Evolutionary conservation across 2,888 invertebrate genomes (phyloP).

Genomic region (Ellobium chinense): DNA sequence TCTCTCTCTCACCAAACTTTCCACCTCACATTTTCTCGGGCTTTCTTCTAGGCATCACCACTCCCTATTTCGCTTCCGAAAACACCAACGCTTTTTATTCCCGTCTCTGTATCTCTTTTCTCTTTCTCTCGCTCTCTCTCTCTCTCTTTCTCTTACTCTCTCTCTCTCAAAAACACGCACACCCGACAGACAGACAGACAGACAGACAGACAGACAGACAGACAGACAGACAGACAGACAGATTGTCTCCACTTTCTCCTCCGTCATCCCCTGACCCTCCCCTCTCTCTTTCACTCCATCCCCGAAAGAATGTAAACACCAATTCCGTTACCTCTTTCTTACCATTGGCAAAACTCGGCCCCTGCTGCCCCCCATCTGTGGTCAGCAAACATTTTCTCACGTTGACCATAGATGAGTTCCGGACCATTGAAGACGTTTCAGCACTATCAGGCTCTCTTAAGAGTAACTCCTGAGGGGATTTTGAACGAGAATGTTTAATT

Average conservation of each 20-base stretch:
- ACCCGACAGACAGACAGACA: not conserved
- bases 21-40: too few relatives aligned
- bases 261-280: not conserved
- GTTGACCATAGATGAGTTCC: slow-evolving; percentile 70
- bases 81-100: too few relatives aligned
- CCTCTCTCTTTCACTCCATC: not conserved
- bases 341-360: slow-evolving; percentile 55
- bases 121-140: not conserved
- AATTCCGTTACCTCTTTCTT: slow-evolving; percentile 49
- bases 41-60: too few relatives aligned
- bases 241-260: not conserved
- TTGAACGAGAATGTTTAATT: not conserved
- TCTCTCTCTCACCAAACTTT: too few relatives aligned
- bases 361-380: slow-evolving; percentile 53
- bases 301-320: too few relatives aligned
- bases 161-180: not conserved
- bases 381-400: slow-evolving; percentile 62
- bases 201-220: not conserved
- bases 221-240: slow-evolving; percentile 11
- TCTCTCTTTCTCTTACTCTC: not conserved
- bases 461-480: slow-evolving; percentile 60
- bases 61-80: too few relatives aligned
- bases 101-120: not conserved
- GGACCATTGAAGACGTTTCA: slow-evolving; percentile 49
- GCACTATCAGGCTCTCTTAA: slow-evolving; percentile 60